These are phyloP conservation scores for Scortum barcoo DNA, from an alignment of 2,113 vertebrate genomes.

Conservation along the genomic window DNA sequence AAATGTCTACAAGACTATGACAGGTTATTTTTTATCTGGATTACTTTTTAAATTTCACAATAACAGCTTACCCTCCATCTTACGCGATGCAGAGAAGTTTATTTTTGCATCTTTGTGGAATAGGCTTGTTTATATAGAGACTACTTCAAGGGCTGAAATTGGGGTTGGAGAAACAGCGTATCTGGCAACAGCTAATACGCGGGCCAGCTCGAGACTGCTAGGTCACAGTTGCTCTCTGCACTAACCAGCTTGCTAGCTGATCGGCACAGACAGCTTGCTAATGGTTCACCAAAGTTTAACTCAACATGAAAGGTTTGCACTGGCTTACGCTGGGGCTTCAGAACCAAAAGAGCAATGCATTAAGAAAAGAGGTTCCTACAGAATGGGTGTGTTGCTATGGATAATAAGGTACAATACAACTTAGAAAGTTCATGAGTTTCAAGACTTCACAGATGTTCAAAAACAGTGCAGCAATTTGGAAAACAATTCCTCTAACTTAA, in stretches of 20 bases:
- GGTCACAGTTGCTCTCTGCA: background rate
- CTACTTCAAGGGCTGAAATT: too few species aligned
- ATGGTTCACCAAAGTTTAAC: too few species aligned
- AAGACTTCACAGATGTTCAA: background rate
- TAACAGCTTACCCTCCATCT: background rate
- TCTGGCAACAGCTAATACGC: too few species aligned
- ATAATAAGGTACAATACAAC: background rate
- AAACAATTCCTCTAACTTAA: background rate
- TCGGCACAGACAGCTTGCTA: too few species aligned
- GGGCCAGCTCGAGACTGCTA: background rate
- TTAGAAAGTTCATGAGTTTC: background rate
- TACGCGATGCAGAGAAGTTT: background rate
- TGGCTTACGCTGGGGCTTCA: background rate
- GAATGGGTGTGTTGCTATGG: background rate
- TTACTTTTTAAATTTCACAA: background rate
- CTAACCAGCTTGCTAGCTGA: background rate
- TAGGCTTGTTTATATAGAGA: background rate
- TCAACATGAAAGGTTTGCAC: too few species aligned
- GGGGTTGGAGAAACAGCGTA: too few species aligned
- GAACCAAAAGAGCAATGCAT: background rate
- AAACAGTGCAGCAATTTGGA: background rate
- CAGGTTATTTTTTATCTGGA: too few species aligned
- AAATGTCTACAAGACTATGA: background rate
- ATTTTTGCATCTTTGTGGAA: background rate
- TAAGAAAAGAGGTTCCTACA: background rate